Conservation (phyloP, 2,888 invertebrate genomes). For the Spodoptera exigua region DNA sequence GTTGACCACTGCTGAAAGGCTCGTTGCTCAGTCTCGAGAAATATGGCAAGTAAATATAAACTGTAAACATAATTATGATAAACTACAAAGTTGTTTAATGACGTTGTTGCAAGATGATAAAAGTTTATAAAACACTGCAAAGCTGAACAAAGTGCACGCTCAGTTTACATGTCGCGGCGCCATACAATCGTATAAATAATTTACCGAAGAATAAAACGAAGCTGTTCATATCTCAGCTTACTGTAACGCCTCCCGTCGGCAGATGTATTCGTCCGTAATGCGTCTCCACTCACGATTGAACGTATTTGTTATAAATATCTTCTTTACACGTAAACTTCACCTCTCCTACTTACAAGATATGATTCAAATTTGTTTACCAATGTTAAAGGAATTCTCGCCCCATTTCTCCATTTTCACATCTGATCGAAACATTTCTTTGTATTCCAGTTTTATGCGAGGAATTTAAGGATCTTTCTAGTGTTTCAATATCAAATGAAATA, state of each 20-base stretch:
- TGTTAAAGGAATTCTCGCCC: slow-evolving; percentile 7
- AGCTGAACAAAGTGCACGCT: too few species aligned
- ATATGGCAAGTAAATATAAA: too few species aligned
- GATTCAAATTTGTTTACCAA: slow-evolving; percentile 20
- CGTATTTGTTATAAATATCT: slow-evolving; percentile 27
- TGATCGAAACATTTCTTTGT: slow-evolving; percentile 25
- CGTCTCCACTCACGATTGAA: slow-evolving; percentile 20
- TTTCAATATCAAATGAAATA: background rate
- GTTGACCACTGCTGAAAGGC: too few species aligned
- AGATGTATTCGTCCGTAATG: slow-evolving; percentile 7
- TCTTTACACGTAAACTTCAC: slow-evolving; percentile 1
- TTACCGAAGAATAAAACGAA: too few species aligned
- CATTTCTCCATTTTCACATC: slow-evolving; percentile 23
- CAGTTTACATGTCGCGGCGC: too few species aligned
- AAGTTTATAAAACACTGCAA: too few species aligned
- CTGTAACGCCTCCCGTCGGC: background rate
- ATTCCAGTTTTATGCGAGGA: slow-evolving; percentile 1
- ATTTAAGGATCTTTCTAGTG: slow-evolving; percentile 6
- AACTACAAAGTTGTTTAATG: too few species aligned
- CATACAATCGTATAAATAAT: too few species aligned
- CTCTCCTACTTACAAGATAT: slow-evolving; percentile 10
- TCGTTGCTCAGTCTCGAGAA: too few species aligned
- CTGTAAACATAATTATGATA: background rate
- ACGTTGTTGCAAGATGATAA: too few species aligned
- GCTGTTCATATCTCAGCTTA: background rate